Conservation (phyloP, 2,113 vertebrate species). For the Oreochromis niloticus region DNA sequence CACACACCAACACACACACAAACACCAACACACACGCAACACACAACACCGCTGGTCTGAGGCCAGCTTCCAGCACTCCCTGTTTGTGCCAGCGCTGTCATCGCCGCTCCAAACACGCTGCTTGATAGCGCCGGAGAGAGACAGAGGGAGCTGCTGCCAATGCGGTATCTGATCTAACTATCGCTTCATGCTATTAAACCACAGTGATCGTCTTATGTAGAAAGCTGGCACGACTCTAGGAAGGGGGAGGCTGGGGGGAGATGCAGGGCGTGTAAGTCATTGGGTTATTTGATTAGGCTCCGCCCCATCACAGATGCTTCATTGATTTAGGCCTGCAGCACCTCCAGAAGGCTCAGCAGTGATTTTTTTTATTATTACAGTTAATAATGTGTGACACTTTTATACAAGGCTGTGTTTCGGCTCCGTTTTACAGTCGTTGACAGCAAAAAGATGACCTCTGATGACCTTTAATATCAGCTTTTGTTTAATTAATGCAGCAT, state of each 20-base stretch:
- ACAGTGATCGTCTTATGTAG: slow-evolving; percentile 25
- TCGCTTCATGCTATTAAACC: slow-evolving; percentile 28
- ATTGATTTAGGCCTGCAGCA: slow-evolving; percentile 28
- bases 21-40: slow-evolving; percentile 21
- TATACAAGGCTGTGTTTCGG: not conserved
- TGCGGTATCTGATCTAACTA: slow-evolving; percentile 33
- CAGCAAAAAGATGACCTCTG: not conserved
- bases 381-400: not conserved
- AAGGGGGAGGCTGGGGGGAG: not conserved
- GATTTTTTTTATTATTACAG: not conserved
- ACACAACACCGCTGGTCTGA: slow-evolving; percentile 20
- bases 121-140: slow-evolving; percentile 34
- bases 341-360: slow-evolving; percentile 6
- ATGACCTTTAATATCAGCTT: not conserved
- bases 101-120: slow-evolving; percentile 34
- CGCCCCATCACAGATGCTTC: slow-evolving; percentile 36
- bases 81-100: slow-evolving; percentile 47
- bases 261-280: not conserved
- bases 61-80: slow-evolving; percentile 43
- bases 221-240: not conserved
- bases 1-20: slow-evolving; percentile 34
- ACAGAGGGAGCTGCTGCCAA: slow-evolving; percentile 18
- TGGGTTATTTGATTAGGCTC: slow-evolving; percentile 17
- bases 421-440: not conserved
- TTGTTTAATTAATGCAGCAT: not conserved